phyloP scores from a whole-genome alignment of 2,113 vertebrate genomes.

The Phrynocephalus versicolor region DNA sequence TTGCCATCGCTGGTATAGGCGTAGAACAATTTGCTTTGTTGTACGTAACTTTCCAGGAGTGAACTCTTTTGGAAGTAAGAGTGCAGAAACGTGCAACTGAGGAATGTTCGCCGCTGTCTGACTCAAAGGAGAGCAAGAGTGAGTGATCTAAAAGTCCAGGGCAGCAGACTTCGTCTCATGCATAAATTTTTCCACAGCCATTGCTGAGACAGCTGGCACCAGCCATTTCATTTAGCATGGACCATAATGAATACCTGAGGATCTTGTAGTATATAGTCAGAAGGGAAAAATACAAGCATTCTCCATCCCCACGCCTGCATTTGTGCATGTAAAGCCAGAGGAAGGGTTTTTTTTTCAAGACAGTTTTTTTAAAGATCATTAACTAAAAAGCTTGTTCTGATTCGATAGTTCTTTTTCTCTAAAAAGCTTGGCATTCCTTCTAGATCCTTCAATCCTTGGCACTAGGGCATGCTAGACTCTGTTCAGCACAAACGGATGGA shows the following conservation, averaged over 20 bases:
- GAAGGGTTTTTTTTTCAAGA: rapidly evolving
- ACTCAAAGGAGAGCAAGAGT: too few species aligned
- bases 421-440: conserved; percentile 25
- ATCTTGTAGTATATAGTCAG: background rate
- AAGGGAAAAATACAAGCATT: background rate
- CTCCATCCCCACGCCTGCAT: background rate
- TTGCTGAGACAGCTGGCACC: background rate
- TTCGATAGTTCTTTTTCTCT: background rate
- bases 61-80: background rate
- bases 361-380: background rate
- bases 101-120: background rate
- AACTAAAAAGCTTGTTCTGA: background rate
- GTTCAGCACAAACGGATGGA: conserved; percentile 12
- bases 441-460: conserved; percentile 15
- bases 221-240: background rate
- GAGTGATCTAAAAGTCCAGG: background rate
- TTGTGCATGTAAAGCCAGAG: background rate
- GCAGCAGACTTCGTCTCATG: background rate
- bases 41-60: background rate
- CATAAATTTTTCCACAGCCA: background rate
- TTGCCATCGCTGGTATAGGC: too few species aligned
- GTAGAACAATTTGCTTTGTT: background rate
- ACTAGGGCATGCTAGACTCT: conserved; percentile 11
- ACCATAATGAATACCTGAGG: background rate
- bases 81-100: background rate